Evolutionary conservation across 2,797 vertebrate species (phyloP).

Genomic region (Macropus fuliginosus): DNA sequence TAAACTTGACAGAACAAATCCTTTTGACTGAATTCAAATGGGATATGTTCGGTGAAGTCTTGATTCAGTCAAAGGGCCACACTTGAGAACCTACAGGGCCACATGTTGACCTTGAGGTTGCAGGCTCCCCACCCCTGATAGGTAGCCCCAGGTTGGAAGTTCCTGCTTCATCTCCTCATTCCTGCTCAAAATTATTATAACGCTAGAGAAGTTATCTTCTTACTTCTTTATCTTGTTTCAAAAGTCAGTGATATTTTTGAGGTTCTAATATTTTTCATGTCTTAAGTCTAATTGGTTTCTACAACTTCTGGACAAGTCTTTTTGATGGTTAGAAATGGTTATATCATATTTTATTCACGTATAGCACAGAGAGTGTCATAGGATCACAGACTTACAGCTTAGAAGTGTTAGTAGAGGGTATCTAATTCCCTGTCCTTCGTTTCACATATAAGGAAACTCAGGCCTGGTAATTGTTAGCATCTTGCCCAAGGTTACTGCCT

Average conservation of each 20-base stretch:
- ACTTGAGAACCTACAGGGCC: no score
- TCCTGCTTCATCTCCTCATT: no score
- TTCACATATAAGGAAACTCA: background rate
- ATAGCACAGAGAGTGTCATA: conserved; percentile 27
- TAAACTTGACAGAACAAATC: no score
- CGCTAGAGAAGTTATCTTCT: background rate
- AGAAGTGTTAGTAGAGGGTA: background rate
- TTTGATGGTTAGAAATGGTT: conserved; percentile 21
- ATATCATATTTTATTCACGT: conserved; percentile 21
- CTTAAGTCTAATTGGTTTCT: conserved; percentile 50
- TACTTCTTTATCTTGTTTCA: background rate
- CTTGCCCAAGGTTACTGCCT: background rate
- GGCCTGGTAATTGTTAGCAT: background rate
- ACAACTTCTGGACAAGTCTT: conserved; percentile 36
- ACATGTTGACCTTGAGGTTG: no score
- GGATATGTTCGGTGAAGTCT: no score
- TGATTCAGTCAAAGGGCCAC: no score
- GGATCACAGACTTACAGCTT: background rate
- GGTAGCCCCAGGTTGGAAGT: background rate
- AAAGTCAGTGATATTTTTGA: background rate
- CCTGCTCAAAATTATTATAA: background rate
- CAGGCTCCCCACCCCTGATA: background rate
- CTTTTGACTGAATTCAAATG: no score
- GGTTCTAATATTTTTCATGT: conserved; percentile 38
- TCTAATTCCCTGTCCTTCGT: background rate